Evolutionary conservation across 1,140 invertebrate genomes (phyloP), one percentile per base, ranked within the genome.

Genomic region (Saccostrea glomerata): DNA sequence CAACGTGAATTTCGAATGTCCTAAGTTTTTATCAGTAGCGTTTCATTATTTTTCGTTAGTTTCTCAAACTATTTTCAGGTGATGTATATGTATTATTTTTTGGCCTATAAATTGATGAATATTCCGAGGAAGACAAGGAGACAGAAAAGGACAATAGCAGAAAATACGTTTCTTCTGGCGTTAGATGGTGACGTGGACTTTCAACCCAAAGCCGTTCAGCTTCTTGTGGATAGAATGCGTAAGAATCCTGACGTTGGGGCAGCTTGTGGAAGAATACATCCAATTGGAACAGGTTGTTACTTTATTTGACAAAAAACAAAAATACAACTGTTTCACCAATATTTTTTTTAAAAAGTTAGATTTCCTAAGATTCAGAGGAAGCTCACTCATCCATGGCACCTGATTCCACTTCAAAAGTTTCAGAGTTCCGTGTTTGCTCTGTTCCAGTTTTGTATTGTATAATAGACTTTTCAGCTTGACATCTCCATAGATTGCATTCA

Each of bases 41-140:
- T 47, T 47, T 47, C 5, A 47, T 47, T 47, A 7, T 9, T 7
- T 47, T 47, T 47, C 0, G 47, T 7, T n/a, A 47, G 47, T 47
- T 47, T 47, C 47, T 47, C 30, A 47, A 47, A 47, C 58, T 63
- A 17, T 63, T 63, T 63, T 17, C 30, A 77, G 70, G 70, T 99
- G 15, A 99, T 99, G 98, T 99, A 99, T 96, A 99, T 99, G 98
- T 99, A 99, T 96, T 99, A 99, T 93, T 93, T 96, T 73, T 90
- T 93, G 56, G 92, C 91, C 11, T 88, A 92, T 82, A 87, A 85
- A 82, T 86, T 93, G 15, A 84, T 92, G 86, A 77, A 82, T 2
- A 30, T 90, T 66, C 82, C 82, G 7, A 70, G 88, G 5, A 88
- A 90, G 4, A 13, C 85, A 1, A 98, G 99, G 94, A 98, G 54